These are phyloP conservation scores for Drosophila kuntzei DNA, from an alignment of 2,888 invertebrate species.

Conservation along the genomic window DNA sequence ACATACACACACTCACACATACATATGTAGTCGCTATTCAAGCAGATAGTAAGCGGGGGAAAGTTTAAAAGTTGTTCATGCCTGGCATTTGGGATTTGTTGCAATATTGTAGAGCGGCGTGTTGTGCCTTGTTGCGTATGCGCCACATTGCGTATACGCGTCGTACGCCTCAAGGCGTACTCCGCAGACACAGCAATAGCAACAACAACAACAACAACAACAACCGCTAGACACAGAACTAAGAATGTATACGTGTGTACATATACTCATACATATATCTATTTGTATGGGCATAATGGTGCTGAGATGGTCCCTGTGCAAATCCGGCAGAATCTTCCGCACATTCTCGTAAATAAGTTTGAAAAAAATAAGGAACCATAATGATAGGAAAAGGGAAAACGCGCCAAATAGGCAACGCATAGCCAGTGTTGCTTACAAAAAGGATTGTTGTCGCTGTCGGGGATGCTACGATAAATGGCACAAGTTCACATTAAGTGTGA, in stretches of 20 bases:
- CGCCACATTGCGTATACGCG: conserved; percentile 70
- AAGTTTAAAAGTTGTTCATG: conserved; percentile 78
- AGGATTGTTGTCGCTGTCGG: conserved; percentile 70
- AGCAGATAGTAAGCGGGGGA: conserved; percentile 37
- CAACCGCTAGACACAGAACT: conserved; percentile 34
- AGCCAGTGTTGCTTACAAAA: conserved; percentile 56
- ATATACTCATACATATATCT: conserved; percentile 23
- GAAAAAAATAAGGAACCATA: conserved; percentile 19
- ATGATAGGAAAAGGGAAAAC: conserved; percentile 31
- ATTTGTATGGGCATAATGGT: conserved; percentile 48
- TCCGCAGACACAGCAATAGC: conserved; percentile 34
- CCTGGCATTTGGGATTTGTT: conserved; percentile 76
- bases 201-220: conserved; percentile 8
- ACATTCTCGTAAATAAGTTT: conserved; percentile 76
- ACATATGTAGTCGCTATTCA: conserved; percentile 20
- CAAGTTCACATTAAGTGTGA: conserved; percentile 78
- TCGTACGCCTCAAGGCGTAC: conserved; percentile 31
- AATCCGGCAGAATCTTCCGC: conserved; percentile 68
- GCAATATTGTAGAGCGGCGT: conserved; percentile 60
- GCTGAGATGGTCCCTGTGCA: conserved; percentile 44
- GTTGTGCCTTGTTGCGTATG: conserved; percentile 63
- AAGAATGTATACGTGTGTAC: conserved; percentile 7
- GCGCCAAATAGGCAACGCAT: conserved; percentile 49
- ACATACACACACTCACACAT: conserved; percentile 19
- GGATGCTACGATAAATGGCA: conserved; percentile 69